phyloP scores from a whole-genome alignment of 1,140 invertebrate species.

The Cydia splendana region DNA sequence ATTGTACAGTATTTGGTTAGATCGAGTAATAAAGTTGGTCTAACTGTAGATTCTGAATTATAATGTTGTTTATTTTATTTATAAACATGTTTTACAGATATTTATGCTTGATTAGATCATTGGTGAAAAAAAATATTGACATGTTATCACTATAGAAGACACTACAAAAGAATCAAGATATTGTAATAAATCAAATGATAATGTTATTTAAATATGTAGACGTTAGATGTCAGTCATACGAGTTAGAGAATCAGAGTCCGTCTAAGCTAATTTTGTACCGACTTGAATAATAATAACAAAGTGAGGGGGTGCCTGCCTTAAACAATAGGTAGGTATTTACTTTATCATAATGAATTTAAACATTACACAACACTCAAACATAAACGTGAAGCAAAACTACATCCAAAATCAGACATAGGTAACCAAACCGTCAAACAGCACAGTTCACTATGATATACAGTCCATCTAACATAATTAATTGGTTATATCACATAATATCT shows the following conservation, averaged over 20 bases:
- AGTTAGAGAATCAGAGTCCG: no score
- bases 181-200: no score
- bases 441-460: neutral
- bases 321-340: no score
- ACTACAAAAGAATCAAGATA: neutral
- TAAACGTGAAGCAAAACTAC: neutral
- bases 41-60: neutral
- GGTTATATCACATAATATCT: slow-evolving; percentile 27
- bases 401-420: neutral
- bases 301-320: no score
- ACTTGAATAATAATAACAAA: no score
- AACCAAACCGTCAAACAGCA: neutral
- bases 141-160: neutral
- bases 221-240: no score
- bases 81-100: neutral
- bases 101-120: neutral
- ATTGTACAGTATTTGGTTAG: neutral
- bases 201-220: no score
- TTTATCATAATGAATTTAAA: no score
- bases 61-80: neutral
- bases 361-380: neutral
- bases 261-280: no score
- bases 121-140: neutral
- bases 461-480: slow-evolving; percentile 19
- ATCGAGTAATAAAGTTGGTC: neutral